A percentile compares a stretch with the other conserved stretches of the same genome.
Evolutionary conservation across 2,888 invertebrate species (phyloP).

Genomic region (Perizoma affinitatum): DNA sequence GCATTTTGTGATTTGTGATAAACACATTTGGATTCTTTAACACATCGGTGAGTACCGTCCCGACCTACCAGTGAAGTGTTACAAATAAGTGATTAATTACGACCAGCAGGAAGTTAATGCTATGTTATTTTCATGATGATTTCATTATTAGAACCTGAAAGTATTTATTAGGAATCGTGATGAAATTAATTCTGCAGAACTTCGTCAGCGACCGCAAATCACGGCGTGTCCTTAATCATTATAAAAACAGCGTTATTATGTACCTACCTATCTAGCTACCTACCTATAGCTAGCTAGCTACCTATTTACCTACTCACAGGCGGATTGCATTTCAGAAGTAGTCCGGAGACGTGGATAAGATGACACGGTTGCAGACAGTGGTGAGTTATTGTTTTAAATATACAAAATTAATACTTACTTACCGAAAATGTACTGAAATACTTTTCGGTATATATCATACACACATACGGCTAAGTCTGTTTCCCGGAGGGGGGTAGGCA

Average conservation of each 20-base stretch:
- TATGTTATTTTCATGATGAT: constrained; percentile 3
- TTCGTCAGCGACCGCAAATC: constrained; percentile 26
- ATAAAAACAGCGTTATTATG: constrained; percentile 18
- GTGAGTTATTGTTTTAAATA: constrained; percentile 42
- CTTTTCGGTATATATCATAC: no score
- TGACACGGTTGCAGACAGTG: constrained; percentile 52
- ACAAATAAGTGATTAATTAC: constrained; percentile 1
- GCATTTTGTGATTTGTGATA: constrained; percentile 13
- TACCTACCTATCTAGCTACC: no score
- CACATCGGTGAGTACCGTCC: constrained; percentile 39
- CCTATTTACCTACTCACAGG: constrained; percentile 20
- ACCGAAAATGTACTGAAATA: neutral
- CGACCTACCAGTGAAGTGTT: constrained; percentile 25
- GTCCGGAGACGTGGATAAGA: constrained; percentile 43
- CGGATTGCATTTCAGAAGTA: constrained; percentile 45
- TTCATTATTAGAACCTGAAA: constrained; percentile 13
- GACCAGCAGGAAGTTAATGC: constrained; percentile 5
- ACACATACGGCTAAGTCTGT: no score
- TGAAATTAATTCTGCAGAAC: constrained; percentile 25
- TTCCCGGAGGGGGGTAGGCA: no score
- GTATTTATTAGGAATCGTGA: constrained; percentile 33
- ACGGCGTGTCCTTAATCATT: constrained; percentile 23
- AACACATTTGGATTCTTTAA: constrained; percentile 30
- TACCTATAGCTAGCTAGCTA: no score
- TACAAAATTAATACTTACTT: neutral